Evolutionary conservation across 2,888 invertebrate species (phyloP).

Genomic region (Pseudococcus viburni): DNA sequence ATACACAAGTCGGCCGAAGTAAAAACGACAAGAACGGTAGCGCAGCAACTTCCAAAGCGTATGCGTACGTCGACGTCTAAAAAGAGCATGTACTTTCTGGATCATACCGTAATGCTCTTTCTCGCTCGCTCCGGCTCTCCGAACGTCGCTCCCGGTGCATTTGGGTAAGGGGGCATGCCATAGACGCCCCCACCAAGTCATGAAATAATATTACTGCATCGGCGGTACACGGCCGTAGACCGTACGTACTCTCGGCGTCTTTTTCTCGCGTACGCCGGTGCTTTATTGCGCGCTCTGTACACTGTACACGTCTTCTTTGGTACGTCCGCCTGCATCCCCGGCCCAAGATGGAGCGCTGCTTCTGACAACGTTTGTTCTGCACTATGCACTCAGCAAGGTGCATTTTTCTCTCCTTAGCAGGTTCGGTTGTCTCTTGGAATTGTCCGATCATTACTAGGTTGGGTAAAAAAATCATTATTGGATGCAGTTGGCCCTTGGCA

Average conservation of each 20-base stretch:
- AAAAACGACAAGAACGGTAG: slow-evolving; percentile 32
- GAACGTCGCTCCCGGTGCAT: background rate
- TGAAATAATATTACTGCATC: slow-evolving; percentile 36
- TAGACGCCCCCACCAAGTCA: slow-evolving; percentile 43
- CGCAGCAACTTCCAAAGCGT: slow-evolving; percentile 40
- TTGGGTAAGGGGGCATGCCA: background rate
- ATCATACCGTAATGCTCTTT: slow-evolving; percentile 38
- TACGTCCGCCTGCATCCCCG: background rate
- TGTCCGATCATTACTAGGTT: no score
- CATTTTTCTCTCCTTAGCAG: no score
- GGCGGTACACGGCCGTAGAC: background rate
- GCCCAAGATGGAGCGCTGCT: background rate
- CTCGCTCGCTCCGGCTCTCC: slow-evolving; percentile 8
- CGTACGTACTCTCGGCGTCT: background rate
- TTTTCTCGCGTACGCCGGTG: background rate
- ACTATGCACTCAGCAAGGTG: no score
- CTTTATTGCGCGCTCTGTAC: slow-evolving; percentile 4
- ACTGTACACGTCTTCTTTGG: slow-evolving; percentile 12
- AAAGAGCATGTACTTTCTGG: slow-evolving; percentile 38
- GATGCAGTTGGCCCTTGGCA: no score
- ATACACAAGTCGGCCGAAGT: slow-evolving; percentile 26
- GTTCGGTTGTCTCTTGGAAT: no score
- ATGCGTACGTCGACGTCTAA: slow-evolving; percentile 51
- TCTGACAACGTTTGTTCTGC: background rate
- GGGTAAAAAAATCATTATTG: no score